A percentile compares a stretch with the other conserved stretches of the same genome.
Conservation (phyloP, 53 echinoderm and acorn worm species). For the Crossaster papposus region DNA sequence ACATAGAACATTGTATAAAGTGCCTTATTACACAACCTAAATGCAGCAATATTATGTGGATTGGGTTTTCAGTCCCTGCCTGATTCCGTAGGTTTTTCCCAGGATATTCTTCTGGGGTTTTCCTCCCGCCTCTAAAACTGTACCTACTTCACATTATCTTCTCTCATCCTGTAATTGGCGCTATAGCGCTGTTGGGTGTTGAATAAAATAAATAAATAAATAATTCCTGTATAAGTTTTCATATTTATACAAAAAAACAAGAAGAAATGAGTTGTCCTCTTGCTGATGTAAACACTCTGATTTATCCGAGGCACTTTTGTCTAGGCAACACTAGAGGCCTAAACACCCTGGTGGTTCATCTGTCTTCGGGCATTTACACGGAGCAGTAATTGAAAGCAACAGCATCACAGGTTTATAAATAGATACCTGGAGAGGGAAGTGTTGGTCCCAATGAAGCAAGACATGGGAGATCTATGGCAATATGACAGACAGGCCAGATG, state of each 20-base stretch:
- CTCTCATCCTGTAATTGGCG: too few species aligned
- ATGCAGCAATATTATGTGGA: too few species aligned
- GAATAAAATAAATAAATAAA: too few species aligned
- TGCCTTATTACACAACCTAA: too few species aligned
- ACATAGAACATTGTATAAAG: too few species aligned
- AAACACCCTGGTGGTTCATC: not conserved
- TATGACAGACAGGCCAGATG: not conserved
- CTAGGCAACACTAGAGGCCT: not conserved
- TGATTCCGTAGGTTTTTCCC: too few species aligned
- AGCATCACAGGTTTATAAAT: conserved; percentile 30
- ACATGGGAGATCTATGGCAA: conserved; percentile 5
- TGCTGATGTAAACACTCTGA: not conserved
- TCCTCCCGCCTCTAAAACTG: too few species aligned
- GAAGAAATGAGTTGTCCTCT: not conserved
- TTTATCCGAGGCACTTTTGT: not conserved
- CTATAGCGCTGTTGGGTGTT: too few species aligned
- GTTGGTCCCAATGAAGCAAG: conserved; percentile 8
- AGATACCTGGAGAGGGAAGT: conserved; percentile 28
- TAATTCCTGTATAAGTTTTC: too few species aligned
- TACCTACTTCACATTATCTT: too few species aligned
- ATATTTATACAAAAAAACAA: not conserved
- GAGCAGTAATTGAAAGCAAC: conserved; percentile 30
- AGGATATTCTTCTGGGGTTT: too few species aligned
- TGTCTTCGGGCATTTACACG: conserved; percentile 36
- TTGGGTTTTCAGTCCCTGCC: too few species aligned